phyloP scores from a whole-genome alignment of 2,113 vertebrate genomes.

The Malurus alboscapulatus region DNA sequence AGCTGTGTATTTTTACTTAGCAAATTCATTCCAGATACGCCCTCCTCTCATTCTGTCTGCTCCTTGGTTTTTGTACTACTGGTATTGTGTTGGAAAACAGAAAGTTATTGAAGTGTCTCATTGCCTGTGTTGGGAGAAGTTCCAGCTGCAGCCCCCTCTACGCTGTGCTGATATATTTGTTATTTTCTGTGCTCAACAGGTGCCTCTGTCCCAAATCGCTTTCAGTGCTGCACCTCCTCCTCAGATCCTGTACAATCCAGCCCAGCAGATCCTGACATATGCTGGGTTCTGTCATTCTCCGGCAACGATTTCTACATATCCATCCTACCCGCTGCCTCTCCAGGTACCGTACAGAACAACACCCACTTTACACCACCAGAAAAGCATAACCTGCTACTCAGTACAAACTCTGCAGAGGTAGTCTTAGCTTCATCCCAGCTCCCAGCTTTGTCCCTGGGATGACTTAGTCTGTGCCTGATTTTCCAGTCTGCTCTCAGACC shows the following conservation, averaged over 20 bases:
- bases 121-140: neutral
- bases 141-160: neutral
- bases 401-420: neutral
- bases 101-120: neutral
- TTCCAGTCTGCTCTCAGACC: neutral
- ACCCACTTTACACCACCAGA: neutral
- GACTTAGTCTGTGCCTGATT: neutral
- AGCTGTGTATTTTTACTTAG: slow-evolving; percentile 4
- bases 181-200: slow-evolving; percentile 65
- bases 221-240: slow-evolving; percentile 76
- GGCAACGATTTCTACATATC: slow-evolving; percentile 79
- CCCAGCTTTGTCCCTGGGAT: neutral
- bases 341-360: slow-evolving; percentile 77
- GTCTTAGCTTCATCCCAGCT: neutral
- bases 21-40: neutral
- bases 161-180: neutral
- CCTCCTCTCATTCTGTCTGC: neutral
- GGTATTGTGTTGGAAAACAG: neutral
- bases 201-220: slow-evolving; percentile 74
- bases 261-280: slow-evolving; percentile 87
- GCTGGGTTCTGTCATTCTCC: slow-evolving; percentile 80
- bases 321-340: slow-evolving; percentile 83
- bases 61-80: neutral
- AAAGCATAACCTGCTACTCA: neutral
- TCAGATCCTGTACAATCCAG: slow-evolving; percentile 88